Evolutionary conservation across 2,113 vertebrate species (phyloP).

Genomic region (Varanus komodoensis): DNA sequence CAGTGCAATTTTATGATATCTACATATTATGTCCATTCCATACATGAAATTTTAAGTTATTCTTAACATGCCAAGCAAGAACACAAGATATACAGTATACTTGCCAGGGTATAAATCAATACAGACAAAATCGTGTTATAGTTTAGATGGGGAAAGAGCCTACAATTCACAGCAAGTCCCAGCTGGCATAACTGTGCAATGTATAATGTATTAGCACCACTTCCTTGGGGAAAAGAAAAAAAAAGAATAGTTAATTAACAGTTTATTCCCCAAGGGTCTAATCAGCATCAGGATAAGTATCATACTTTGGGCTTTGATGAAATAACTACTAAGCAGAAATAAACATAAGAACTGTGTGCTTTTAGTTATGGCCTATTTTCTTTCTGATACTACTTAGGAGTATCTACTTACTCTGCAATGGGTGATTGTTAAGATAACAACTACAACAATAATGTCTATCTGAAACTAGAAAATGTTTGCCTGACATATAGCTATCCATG

Average conservation of each 20-base stretch:
- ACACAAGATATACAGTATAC: conserved; percentile 2
- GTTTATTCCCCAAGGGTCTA: conserved; percentile 41
- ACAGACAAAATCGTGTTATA: not conserved
- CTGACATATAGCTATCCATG: not conserved
- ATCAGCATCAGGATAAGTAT: conserved; percentile 24
- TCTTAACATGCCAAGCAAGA: conserved; percentile 13
- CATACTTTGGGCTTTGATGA: conserved; percentile 31
- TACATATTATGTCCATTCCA: not conserved
- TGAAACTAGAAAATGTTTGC: conserved; percentile 5
- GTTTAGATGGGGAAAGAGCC: no score
- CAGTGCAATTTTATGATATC: not conserved
- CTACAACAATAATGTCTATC: not conserved
- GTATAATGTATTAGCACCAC: conserved; percentile 46
- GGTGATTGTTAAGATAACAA: not conserved
- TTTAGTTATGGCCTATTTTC: not conserved
- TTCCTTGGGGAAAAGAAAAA: conserved; percentile 43
- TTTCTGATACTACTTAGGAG: not conserved
- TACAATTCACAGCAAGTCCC: no score
- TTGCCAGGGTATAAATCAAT: conserved; percentile 14
- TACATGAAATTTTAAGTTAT: conserved; percentile 19
- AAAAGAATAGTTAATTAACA: conserved; percentile 60
- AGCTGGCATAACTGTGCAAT: no score
- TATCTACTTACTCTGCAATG: not conserved
- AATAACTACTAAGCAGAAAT: conserved; percentile 12
- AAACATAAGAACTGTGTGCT: conserved; percentile 5